phyloP scores from a whole-genome alignment of 2,888 invertebrate species.

The Spilosoma lubricipeda region DNA sequence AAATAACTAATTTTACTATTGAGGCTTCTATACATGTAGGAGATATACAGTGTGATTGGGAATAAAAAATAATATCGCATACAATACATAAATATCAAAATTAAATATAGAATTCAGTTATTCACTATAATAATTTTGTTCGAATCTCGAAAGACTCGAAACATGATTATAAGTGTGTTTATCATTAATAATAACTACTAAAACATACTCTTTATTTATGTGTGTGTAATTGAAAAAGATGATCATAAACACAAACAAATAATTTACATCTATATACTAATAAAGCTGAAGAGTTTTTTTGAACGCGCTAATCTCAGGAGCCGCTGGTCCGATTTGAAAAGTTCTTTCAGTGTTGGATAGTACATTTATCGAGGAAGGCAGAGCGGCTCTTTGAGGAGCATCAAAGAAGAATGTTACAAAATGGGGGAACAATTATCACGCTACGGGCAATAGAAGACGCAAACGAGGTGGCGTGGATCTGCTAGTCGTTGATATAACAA shows the following conservation, averaged over 20 bases:
- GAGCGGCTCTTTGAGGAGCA: no score
- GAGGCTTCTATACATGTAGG: background rate
- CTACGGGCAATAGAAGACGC: no score
- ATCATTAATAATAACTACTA: background rate
- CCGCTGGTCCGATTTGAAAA: no score
- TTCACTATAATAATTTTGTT: background rate
- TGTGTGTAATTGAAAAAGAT: slow-evolving; percentile 13
- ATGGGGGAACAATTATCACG: no score
- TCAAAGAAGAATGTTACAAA: no score
- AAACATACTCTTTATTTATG: background rate
- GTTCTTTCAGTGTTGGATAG: no score
- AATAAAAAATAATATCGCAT: background rate
- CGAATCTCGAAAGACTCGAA: no score
- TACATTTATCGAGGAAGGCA: no score
- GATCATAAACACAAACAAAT: slow-evolving; percentile 29
- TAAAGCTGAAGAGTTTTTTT: no score
- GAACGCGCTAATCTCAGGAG: no score
- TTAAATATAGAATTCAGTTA: background rate
- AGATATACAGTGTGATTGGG: background rate
- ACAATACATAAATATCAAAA: background rate
- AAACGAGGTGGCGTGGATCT: no score
- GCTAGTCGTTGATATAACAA: slow-evolving; percentile 60
- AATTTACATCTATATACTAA: no score
- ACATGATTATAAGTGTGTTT: background rate
- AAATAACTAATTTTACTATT: background rate